A percentile compares a stretch with the other conserved stretches of the same genome.
These are phyloP conservation scores for Dendrocincla tyrannina DNA, from an alignment of 2,797 vertebrate species.

Conservation along the genomic window DNA sequence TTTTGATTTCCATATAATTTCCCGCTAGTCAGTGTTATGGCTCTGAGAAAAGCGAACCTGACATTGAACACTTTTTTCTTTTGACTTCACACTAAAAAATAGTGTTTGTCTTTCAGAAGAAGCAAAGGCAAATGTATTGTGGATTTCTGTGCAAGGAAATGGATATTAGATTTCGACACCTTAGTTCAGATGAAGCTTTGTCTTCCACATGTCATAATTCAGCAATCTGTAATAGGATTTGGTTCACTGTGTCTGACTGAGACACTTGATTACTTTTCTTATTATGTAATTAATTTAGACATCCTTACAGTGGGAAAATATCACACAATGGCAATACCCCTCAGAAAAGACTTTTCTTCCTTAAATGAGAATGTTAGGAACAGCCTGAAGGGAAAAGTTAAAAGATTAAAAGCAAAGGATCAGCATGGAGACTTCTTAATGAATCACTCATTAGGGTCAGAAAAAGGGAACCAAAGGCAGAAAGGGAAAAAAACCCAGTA, in stretches of 20 bases:
- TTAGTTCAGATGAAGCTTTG: neutral
- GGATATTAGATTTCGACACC: neutral
- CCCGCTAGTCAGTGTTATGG: neutral
- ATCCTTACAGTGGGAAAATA: constrained; percentile 21
- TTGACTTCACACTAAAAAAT: neutral
- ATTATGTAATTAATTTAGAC: constrained; percentile 46
- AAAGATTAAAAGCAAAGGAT: constrained; percentile 61
- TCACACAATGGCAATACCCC: neutral
- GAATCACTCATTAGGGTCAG: constrained; percentile 61
- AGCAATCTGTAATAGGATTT: constrained; percentile 27
- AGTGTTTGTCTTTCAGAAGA: neutral
- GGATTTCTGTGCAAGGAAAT: neutral
- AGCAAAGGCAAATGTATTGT: neutral
- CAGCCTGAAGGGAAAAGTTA: constrained; percentile 59
- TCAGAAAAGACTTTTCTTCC: constrained; percentile 40
- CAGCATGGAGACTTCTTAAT: constrained; percentile 66
- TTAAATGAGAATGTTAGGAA: constrained; percentile 54
- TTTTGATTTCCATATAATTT: neutral
- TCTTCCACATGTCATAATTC: constrained; percentile 1
- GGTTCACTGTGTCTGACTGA: constrained; percentile 25
- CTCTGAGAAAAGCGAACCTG: neutral
- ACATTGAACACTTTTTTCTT: neutral
- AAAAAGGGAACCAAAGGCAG: constrained; percentile 38
- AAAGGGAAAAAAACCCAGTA: neutral
- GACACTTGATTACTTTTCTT: constrained; percentile 35